phyloP scores from a whole-genome alignment of 1,140 invertebrate species.

The Caenorhabditis latens region DNA sequence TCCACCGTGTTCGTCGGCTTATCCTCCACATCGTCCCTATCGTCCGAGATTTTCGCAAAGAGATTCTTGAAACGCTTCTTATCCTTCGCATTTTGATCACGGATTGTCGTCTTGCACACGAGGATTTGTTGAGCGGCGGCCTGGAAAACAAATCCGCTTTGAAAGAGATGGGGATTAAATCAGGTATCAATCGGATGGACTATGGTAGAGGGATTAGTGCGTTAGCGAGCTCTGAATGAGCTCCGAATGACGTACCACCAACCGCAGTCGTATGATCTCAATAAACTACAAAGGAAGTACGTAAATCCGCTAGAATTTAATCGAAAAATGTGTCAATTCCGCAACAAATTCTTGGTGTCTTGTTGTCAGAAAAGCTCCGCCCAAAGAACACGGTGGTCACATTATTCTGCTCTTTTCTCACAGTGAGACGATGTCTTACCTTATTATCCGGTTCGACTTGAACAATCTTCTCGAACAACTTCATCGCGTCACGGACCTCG shows the following conservation, averaged over 20 bases:
- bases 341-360: too few relatives aligned
- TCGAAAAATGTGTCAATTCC: too few relatives aligned
- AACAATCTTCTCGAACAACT: constrained; percentile 85
- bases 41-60: constrained; percentile 84
- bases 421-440: background rate
- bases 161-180: background rate
- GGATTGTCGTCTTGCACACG: constrained; percentile 84
- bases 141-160: constrained; percentile 72
- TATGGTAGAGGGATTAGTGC: too few relatives aligned
- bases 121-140: constrained; percentile 86
- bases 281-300: too few relatives aligned
- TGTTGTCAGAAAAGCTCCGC: too few relatives aligned
- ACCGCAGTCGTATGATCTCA: too few relatives aligned
- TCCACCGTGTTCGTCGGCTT: constrained; percentile 30
- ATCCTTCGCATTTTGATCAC: constrained; percentile 85
- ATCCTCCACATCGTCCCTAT: constrained; percentile 66
- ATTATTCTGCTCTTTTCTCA: too few relatives aligned
- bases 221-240: background rate
- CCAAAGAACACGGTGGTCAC: too few relatives aligned
- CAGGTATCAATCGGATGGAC: too few relatives aligned
- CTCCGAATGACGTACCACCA: background rate
- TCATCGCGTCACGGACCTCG: constrained; percentile 85
- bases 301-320: too few relatives aligned
- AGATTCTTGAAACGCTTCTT: constrained; percentile 93
- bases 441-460: constrained; percentile 85